Evolutionary conservation across 2,888 invertebrate genomes (phyloP), one percentile per base, ranked within the genome.

Genomic region (Temnothorax ravouxi): DNA sequence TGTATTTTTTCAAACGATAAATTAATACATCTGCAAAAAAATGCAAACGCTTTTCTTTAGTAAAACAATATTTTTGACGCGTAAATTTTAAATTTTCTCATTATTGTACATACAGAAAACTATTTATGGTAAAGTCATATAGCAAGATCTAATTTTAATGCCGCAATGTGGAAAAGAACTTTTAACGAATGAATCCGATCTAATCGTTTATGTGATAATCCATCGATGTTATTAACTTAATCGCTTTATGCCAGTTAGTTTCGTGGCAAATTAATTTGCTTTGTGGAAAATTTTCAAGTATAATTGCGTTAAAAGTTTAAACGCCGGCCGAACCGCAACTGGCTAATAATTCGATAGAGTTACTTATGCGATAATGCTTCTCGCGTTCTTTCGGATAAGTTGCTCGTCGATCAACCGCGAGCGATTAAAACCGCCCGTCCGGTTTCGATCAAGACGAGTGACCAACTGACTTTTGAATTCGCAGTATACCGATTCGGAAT

Each of bases 231-330:
- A 77, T 77, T 54, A 77, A 67, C 44, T 29, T 56, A 77, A 67
- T 67, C 29, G 54, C 69, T 67, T 77, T 77, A 54, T 54, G 69
- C 29, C 44, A 77, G 67, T 67, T 77, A 69, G 77, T 54, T 77
- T 77, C 44, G 54, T n/a, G 69, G 54, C n/a, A 41, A 54, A 77
- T 64, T 77, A 77, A 77, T 77, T 77, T 41, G 69, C 77, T 77
- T 77, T 67, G 77, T 67, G 54, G 67, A 6, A 67, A 77, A 77
- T 44, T 77, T 56, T 44, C 29, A 56, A 77, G 67, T 77, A 44
- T 77, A 77, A 77, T 69, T 77, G 54, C n/a, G n/a, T 77, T 77
- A 77, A 77, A 77, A 77, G 67, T 77, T 77, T 56, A 77, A 77
- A 69, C 54, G 56, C 54, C 67, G 67, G 15, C n/a, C n/a, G 54